phyloP scores from a whole-genome alignment of 2,113 vertebrate genomes.

The Ammospiza nelsoni region DNA sequence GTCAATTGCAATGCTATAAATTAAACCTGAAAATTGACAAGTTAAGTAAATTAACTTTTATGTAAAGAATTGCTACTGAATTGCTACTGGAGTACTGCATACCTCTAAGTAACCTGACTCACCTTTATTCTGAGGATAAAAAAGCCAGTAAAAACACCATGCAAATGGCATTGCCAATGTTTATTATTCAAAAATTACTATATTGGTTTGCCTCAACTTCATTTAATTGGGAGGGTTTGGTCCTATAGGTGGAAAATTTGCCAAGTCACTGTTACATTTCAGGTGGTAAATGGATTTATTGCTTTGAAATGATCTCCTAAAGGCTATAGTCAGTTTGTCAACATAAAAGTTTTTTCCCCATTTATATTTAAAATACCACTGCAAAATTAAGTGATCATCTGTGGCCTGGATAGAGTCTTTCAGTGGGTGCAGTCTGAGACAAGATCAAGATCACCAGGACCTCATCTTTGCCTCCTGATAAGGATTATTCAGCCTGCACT shows the following conservation, averaged over 20 bases:
- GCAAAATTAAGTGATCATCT: not conserved
- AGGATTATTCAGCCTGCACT: not conserved
- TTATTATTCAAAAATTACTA: not conserved
- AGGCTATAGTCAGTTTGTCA: not conserved
- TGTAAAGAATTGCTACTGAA: not conserved
- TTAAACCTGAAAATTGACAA: not conserved
- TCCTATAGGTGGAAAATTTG: not conserved
- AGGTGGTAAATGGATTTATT: not conserved
- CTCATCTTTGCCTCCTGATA: not conserved
- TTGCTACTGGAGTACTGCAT: not conserved
- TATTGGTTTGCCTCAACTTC: not conserved
- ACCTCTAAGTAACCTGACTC: not conserved
- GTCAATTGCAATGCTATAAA: not conserved
- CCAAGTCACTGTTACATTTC: not conserved
- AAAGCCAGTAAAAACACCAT: not conserved
- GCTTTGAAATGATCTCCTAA: not conserved
- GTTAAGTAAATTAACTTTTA: not conserved
- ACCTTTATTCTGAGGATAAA: not conserved
- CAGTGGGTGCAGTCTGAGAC: not conserved
- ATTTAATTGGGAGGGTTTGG: not conserved
- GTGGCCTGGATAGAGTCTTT: not conserved
- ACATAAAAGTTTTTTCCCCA: rapidly evolving
- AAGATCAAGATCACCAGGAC: too few species aligned
- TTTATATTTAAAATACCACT: not conserved
- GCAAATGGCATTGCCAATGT: rapidly evolving